Conservation (phyloP, 1,140 invertebrate genomes). For the Helicoverpa zea region DNA sequence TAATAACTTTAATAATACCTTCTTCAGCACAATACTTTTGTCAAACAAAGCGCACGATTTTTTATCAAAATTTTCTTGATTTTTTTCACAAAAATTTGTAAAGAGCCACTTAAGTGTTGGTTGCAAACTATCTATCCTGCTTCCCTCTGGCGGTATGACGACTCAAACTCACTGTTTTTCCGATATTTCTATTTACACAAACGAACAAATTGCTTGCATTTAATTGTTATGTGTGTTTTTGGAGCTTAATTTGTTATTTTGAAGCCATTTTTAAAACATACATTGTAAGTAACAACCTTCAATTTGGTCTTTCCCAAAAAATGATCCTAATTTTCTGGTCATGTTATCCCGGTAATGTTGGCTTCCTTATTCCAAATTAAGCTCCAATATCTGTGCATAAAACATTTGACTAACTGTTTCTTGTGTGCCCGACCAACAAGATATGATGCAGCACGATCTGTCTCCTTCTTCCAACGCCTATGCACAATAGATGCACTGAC, state of each 20-base stretch:
- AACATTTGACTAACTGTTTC: conserved; percentile 71
- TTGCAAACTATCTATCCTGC: conserved; percentile 72
- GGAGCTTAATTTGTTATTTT: conserved; percentile 64
- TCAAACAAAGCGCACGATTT: conserved; percentile 32
- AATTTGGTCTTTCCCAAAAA: no score
- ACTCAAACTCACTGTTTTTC: conserved; percentile 66
- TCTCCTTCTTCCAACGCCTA: conserved; percentile 65
- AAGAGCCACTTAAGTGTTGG: conserved; percentile 66
- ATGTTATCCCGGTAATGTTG: not conserved
- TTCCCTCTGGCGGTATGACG: conserved; percentile 66
- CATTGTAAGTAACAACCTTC: not conserved
- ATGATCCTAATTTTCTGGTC: no score
- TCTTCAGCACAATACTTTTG: conserved; percentile 20
- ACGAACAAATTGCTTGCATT: conserved; percentile 74
- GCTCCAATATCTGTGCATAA: conserved; percentile 66
- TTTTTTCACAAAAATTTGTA: conserved; percentile 54
- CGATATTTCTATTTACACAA: conserved; percentile 68
- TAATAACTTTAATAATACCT: not conserved
- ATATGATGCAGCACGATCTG: conserved; percentile 75
- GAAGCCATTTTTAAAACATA: not conserved
- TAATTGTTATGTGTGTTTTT: conserved; percentile 68
- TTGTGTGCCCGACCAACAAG: conserved; percentile 78
- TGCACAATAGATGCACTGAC: conserved; percentile 68
- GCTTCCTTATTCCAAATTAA: conserved; percentile 2
- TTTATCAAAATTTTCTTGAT: conserved; percentile 21